phyloP scores from a whole-genome alignment of 1,140 invertebrate species.

The Uloborus diversus region DNA sequence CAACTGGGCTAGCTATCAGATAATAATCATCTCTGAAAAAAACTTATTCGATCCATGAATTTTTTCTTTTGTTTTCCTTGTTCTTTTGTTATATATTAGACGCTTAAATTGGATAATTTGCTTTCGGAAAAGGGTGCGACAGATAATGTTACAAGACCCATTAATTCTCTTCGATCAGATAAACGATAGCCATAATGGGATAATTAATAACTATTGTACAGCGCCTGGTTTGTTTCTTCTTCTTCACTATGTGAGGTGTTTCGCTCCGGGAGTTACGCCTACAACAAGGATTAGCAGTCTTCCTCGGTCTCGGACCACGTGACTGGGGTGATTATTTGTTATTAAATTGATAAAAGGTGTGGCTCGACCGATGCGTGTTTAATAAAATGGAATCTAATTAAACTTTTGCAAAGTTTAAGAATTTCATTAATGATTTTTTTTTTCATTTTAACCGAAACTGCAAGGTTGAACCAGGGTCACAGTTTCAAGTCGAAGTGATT shows the following conservation, averaged over 20 bases:
- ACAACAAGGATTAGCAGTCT: background rate
- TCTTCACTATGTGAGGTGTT: too few species aligned
- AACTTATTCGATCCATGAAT: background rate
- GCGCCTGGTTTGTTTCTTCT: constrained; percentile 1
- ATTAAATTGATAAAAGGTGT: too few species aligned
- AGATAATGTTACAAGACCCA: constrained; percentile 8
- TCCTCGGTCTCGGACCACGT: too few species aligned
- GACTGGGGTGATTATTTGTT: too few species aligned
- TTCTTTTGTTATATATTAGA: constrained; percentile 22
- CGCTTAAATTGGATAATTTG: constrained; percentile 33
- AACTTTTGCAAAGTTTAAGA: too few species aligned
- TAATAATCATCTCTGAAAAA: constrained; percentile 15
- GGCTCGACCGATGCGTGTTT: too few species aligned
- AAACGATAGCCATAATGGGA: constrained; percentile 19
- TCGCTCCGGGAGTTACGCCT: background rate
- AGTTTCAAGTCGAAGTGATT: too few species aligned
- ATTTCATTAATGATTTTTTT: too few species aligned
- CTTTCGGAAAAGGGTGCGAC: constrained; percentile 11
- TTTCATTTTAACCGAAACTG: too few species aligned
- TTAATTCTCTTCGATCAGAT: constrained; percentile 26
- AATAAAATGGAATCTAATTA: too few species aligned
- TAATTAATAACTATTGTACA: constrained; percentile 29
- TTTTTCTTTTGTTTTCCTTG: background rate
- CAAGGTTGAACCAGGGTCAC: too few species aligned
- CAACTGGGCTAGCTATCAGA: constrained; percentile 5